Base-by-base conservation (phyloP, 2,113 vertebrate species). In the Neodon shergylaensis region DNA sequence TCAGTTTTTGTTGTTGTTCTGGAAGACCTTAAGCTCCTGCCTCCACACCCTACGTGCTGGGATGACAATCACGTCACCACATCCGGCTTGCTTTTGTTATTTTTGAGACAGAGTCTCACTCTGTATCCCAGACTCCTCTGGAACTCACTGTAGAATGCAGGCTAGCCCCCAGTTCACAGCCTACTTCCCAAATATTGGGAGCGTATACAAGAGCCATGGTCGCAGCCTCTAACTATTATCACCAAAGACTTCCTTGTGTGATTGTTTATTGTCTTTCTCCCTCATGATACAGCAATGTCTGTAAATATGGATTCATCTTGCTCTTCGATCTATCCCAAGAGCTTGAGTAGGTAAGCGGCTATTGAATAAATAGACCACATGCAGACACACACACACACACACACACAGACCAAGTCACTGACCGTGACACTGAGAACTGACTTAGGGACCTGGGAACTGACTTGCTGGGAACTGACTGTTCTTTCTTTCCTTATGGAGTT, bases 381-480 rank as follows among this genome's bases (percentile, higher is more conserved):
- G 14, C 33, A 81, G 9, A 61, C 36, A 77, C 74, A 72, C 68
- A 58, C 39, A 74, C n/a, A 42, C 73, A 74, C 42, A 76, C 44
- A 77, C 76, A 78, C 44, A 78, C 76, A 44, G 70, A 16, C 22
- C 83, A 39, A 17, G 5, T 92, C 68, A 72, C 5, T 85, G 42
- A 44, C 49, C 7, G 63, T 24, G 10, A 72, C 88, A 31, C 28
- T 16, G 8, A 87, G 39, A 79, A 94, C n/a, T 82, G 77, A 36
- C 31, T 63, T 87, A 21, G 58, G 58, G 6, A 21, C 19, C 5
- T 12, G 8, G 76, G 36, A 83, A 94, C n/a, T 82, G 81, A 39
- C 31, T 63, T 91, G 8, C n/a, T 74, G 66, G 73, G 81, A 92
- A 97, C 19, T 66, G 82, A 88, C 49, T 95, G 58, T 74, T 92